Conservation (phyloP, 2,888 invertebrate species). For the Tryphoninae sp. region DNA sequence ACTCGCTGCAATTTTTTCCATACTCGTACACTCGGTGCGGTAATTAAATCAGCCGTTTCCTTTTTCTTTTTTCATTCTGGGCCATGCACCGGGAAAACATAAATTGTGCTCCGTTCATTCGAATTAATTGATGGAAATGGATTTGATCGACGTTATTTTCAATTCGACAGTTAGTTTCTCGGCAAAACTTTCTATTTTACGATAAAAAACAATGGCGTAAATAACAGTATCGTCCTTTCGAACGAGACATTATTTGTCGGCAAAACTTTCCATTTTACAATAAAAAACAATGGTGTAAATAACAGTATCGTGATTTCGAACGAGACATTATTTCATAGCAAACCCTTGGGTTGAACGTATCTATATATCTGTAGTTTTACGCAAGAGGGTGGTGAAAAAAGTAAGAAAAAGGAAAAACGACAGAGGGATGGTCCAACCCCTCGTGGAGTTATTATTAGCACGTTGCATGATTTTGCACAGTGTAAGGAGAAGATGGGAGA, state of each 20-base stretch:
- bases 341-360: background rate
- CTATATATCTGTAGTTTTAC: background rate
- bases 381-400: slow-evolving; percentile 27
- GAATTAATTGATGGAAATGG: slow-evolving; percentile 1
- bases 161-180: no score
- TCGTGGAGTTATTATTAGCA: slow-evolving; percentile 72
- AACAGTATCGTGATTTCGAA: background rate
- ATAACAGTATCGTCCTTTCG: background rate
- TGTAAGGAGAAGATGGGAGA: slow-evolving; percentile 42
- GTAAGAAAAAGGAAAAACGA: slow-evolving; percentile 42
- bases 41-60: slow-evolving; percentile 56
- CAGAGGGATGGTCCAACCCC: slow-evolving; percentile 22
- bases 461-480: slow-evolving; percentile 70
- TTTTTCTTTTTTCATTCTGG: no score
- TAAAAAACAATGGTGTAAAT: no score
- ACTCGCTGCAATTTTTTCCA: background rate
- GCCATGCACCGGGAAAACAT: no score
- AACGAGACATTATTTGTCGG: slow-evolving; percentile 21
- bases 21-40: slow-evolving; percentile 34
- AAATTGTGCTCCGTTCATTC: no score
- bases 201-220: no score
- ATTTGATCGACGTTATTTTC: background rate
- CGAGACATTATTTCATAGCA: slow-evolving; percentile 20
- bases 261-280: no score
- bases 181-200: no score